Evolutionary conservation across 1,140 invertebrate species (phyloP).

Genomic region (Mamestra configurata): DNA sequence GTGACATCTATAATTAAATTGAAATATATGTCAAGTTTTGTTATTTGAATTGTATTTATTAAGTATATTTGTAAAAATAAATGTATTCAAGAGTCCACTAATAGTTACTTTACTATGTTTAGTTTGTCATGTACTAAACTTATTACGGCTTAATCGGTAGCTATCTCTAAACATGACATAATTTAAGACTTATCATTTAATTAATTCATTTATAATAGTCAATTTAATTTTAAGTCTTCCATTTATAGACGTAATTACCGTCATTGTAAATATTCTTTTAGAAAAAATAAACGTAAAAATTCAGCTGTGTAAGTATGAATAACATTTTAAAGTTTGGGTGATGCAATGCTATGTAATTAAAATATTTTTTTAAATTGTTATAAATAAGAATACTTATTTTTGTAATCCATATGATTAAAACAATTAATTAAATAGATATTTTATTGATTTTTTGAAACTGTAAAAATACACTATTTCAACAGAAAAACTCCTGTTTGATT

Average conservation of each 20-base stretch:
- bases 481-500: constrained; percentile 55
- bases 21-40: constrained; percentile 28
- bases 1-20: constrained; percentile 29
- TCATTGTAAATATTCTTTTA: constrained; percentile 78
- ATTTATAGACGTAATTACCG: constrained; percentile 49
- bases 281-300: constrained; percentile 58
- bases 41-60: constrained; percentile 40
- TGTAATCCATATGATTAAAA: constrained; percentile 76
- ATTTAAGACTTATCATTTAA: constrained; percentile 65
- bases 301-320: constrained; percentile 41
- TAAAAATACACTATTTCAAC: constrained; percentile 81
- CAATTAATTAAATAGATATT: constrained; percentile 64
- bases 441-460: constrained; percentile 75
- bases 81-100: constrained; percentile 62
- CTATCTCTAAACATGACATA: constrained; percentile 75
- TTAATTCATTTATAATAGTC: constrained; percentile 66
- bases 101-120: constrained; percentile 61
- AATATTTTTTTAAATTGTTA: constrained; percentile 63
- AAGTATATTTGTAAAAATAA: constrained; percentile 54
- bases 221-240: constrained; percentile 74
- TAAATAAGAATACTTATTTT: constrained; percentile 79
- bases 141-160: constrained; percentile 62
- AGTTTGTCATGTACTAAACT: constrained; percentile 69
- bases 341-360: constrained; percentile 64
- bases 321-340: constrained; percentile 55